Base-by-base conservation (phyloP, 1,140 invertebrate species). In the Acyrthosiphon pisum region DNA sequence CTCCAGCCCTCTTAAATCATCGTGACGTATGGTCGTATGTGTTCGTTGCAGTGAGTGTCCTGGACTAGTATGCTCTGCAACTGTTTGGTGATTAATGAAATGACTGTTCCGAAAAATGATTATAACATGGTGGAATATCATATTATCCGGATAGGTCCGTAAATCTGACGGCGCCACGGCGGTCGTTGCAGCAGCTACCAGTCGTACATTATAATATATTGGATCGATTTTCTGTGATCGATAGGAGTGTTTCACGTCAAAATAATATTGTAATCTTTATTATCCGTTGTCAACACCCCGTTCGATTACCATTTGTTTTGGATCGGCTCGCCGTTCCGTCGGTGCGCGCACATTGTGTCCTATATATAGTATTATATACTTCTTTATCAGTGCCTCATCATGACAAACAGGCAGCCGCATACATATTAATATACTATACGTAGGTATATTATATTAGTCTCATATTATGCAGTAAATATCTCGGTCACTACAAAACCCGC, bases 241-340 rank as follows among this genome's bases (percentile, higher is more conserved):
- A 81, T 92, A 92, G 91, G 91, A 84, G 91, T 92, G 91, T 81
- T 48, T 84, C 91, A 92, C 76, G 91, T 92, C 91, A 92, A 56
- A 92, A 92, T 84, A 92, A 92, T 92, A 53, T 92, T 41, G 76
- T 92, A 83, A 76, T 91, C 68, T 91, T 83, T 92, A 92, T 92
- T 48, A 84, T 50, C 44, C 91, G 91, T 84, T 92, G 91, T 92
- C 91, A 53, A 92, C 91, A 92, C 91, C 48, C 48, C 9, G 44
- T 84, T 92, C 44, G 91, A 84, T 84, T 84, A 81, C 68, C 76
- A 92, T 92, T 92, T 93, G 81, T 93, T 93, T 93, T 50, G 6
- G 20, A 50, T 35, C 60, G 11, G 37, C 50, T 53, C 48, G 26
- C 30, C 35, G 48, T 22, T n/a, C 44, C 11, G 22, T n/a, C 84